Evolutionary conservation across 2,797 vertebrate genomes (phyloP).

Genomic region (Neosilurus hyrtlii): DNA sequence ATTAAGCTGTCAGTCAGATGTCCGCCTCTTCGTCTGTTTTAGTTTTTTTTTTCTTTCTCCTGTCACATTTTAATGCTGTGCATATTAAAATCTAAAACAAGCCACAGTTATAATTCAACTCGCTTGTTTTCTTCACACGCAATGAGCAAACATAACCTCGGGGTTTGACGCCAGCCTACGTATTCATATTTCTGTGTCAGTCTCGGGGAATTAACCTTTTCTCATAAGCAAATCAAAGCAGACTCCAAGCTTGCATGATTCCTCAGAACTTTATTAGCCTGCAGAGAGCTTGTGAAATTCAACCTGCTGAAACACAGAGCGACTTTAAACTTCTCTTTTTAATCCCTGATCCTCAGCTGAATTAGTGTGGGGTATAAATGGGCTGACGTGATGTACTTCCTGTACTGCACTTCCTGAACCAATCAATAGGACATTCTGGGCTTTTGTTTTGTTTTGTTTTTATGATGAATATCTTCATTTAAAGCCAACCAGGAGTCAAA

Average conservation of each 20-base stretch:
- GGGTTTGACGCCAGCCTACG: conserved; percentile 2
- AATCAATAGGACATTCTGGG: not conserved
- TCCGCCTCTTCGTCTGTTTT: not conserved
- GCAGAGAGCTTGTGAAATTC: not conserved
- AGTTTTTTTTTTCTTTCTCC: not conserved
- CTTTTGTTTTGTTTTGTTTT: not conserved
- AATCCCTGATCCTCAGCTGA: not conserved
- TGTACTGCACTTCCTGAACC: not conserved
- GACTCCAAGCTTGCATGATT: not conserved
- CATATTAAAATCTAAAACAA: conserved; percentile 21
- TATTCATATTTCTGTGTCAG: conserved; percentile 15
- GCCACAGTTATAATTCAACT: not conserved
- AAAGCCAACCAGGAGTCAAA: not conserved
- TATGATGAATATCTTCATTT: not conserved
- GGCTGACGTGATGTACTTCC: not conserved
- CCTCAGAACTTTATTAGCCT: conserved; percentile 14
- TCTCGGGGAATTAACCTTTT: conserved; percentile 21
- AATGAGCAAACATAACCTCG: conserved; percentile 20
- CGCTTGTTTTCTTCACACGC: conserved; percentile 15
- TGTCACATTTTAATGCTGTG: not conserved
- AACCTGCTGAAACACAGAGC: not conserved
- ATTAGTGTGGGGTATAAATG: no score
- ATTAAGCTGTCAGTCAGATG: conserved; percentile 23
- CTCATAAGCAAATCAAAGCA: conserved; percentile 9
- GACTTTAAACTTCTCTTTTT: not conserved